These are phyloP conservation scores for Drosophila melanica DNA, from an alignment of 1,140 invertebrate genomes.

Conservation along the genomic window DNA sequence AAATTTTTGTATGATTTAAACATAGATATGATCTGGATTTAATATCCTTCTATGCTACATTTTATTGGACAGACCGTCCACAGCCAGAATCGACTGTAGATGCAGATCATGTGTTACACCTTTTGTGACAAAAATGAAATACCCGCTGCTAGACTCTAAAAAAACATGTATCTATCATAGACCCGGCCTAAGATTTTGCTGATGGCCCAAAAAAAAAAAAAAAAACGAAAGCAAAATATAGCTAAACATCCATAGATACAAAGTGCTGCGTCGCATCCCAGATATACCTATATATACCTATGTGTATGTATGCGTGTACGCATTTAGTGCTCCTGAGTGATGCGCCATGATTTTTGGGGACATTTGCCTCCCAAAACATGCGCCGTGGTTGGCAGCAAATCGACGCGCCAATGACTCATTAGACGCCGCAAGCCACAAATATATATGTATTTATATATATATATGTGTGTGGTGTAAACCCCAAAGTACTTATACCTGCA, in stretches of 20 bases:
- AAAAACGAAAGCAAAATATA: too few species aligned
- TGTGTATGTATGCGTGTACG: neutral
- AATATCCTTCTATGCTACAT: too few species aligned
- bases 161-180: too few species aligned
- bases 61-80: too few species aligned
- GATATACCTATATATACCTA: slow-evolving; percentile 4
- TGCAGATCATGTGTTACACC: too few species aligned
- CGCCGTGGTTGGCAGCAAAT: slow-evolving; percentile 13
- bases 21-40: too few species aligned
- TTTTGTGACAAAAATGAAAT: too few species aligned
- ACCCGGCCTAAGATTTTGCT: neutral
- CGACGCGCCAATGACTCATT: slow-evolving; percentile 43
- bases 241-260: too few species aligned
- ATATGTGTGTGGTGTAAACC: slow-evolving; percentile 16
- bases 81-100: too few species aligned
- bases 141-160: too few species aligned
- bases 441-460: neutral
- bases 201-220: neutral
- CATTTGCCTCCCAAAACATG: slow-evolving; percentile 26
- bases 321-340: slow-evolving; percentile 33
- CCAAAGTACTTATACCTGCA: slow-evolving; percentile 38
- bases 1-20: too few species aligned
- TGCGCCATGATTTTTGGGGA: slow-evolving; percentile 37
- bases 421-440: slow-evolving; percentile 2
- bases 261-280: slow-evolving; percentile 1